Conservation (phyloP, 2,113 vertebrate species). For the Actinemys pallida region DNA sequence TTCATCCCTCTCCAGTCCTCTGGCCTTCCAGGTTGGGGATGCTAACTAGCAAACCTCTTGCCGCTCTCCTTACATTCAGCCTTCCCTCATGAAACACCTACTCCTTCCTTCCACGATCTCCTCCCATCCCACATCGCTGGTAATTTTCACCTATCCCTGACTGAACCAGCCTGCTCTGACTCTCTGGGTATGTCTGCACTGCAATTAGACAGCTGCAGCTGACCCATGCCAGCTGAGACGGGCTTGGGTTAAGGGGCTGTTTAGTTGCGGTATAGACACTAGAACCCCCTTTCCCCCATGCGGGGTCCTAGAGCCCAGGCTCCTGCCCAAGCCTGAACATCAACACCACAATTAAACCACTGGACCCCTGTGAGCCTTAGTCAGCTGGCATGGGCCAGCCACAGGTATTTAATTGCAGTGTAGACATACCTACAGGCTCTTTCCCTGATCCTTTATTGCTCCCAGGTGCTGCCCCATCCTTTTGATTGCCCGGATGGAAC, state of each 20-base stretch:
- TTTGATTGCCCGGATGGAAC: not conserved
- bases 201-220: not conserved
- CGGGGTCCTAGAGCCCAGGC: too few species aligned
- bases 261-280: too few species aligned
- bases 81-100: not conserved
- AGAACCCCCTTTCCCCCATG: too few species aligned
- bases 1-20: too few species aligned
- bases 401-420: not conserved
- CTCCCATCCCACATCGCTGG: not conserved
- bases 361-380: too few species aligned
- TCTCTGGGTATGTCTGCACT: not conserved
- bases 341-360: not conserved
- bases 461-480: not conserved
- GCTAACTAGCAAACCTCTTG: too few species aligned
- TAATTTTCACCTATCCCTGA: not conserved
- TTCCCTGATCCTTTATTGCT: not conserved
- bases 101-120: not conserved
- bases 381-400: too few species aligned
- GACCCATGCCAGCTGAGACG: too few species aligned
- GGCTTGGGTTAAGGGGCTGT: too few species aligned
- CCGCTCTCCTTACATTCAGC: too few species aligned
- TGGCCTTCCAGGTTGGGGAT: too few species aligned
- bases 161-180: not conserved
- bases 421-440: not conserved
- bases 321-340: too few species aligned